A percentile compares a stretch with the other conserved stretches of the same genome.
phyloP scores from a whole-genome alignment of 2,797 vertebrate genomes.

The Protosalanx chinensis region DNA sequence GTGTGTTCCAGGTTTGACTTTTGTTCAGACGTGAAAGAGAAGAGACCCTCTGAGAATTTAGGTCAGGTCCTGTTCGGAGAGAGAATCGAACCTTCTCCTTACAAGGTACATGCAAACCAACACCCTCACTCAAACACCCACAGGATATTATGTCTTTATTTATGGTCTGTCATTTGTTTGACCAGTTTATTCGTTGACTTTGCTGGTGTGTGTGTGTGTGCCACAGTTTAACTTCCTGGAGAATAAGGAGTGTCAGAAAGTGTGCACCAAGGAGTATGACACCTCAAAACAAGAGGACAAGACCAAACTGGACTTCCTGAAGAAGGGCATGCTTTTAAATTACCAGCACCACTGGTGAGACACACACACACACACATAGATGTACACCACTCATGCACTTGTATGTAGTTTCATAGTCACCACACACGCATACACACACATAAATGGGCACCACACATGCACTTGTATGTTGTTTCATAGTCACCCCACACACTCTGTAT shows the following conservation, averaged over 20 bases:
- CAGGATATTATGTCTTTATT: too few species aligned
- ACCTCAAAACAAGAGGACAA: slow-evolving; percentile 73
- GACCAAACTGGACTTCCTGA: slow-evolving; percentile 84
- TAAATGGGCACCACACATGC: too few species aligned
- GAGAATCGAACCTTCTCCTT: slow-evolving; percentile 90
- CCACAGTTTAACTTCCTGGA: slow-evolving; percentile 85
- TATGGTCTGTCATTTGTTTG: too few species aligned
- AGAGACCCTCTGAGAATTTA: slow-evolving; percentile 91
- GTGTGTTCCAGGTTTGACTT: slow-evolving; percentile 84
- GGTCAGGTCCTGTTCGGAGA: slow-evolving; percentile 93
- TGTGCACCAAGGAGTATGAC: slow-evolving; percentile 81
- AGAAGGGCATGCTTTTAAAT: slow-evolving; percentile 92
- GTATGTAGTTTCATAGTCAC: too few species aligned
- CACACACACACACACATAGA: background rate
- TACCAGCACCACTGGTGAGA: slow-evolving; percentile 94
- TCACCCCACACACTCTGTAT: too few species aligned
- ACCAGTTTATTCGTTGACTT: background rate
- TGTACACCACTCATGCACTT: too few species aligned
- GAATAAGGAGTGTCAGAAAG: slow-evolving; percentile 73
- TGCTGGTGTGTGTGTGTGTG: slow-evolving; percentile 9
- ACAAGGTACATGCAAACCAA: slow-evolving; percentile 77
- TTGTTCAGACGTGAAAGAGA: slow-evolving; percentile 77
- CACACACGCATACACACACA: too few species aligned
- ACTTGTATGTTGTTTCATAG: too few species aligned
- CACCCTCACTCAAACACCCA: background rate